Evolutionary conservation across 2,888 invertebrate species (phyloP).

Genomic region (Eurois occulta): DNA sequence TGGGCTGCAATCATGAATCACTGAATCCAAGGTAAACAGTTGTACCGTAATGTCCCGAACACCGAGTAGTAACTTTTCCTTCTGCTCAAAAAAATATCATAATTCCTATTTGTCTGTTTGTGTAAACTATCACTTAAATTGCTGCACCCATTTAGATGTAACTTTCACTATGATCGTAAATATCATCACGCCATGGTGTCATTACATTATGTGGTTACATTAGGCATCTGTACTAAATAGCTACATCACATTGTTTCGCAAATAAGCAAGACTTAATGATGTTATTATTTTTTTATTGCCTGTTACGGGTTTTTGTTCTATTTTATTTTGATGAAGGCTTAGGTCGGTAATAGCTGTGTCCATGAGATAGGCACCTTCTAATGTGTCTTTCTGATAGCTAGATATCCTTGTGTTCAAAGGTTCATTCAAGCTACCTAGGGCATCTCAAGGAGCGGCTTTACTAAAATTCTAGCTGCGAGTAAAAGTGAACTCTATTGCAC

Average conservation of each 20-base stretch:
- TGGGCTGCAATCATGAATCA: neutral
- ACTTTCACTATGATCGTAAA: constrained; percentile 48
- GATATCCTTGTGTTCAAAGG: too few relatives aligned
- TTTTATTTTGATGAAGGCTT: constrained; percentile 5
- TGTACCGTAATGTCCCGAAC: neutral
- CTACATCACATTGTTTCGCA: constrained; percentile 37
- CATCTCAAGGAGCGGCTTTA: neutral
- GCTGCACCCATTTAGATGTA: constrained; percentile 47
- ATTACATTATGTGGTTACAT: constrained; percentile 50
- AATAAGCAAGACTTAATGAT: constrained; percentile 46
- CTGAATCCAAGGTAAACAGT: neutral
- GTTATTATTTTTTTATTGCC: constrained; percentile 26
- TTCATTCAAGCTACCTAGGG: neutral
- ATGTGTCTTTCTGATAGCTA: neutral
- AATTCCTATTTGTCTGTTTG: neutral
- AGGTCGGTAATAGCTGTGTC: neutral
- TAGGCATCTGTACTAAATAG: constrained; percentile 39
- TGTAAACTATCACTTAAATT: constrained; percentile 40
- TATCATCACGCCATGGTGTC: constrained; percentile 53
- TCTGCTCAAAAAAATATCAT: neutral
- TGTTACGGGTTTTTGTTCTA: constrained; percentile 3
- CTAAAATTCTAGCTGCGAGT: neutral
- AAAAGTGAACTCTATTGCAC: neutral
- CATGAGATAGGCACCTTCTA: neutral
- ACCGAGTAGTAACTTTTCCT: neutral